These are phyloP conservation scores for Myiagra hebetior DNA, from an alignment of 2,113 vertebrate genomes.

Conservation along the genomic window DNA sequence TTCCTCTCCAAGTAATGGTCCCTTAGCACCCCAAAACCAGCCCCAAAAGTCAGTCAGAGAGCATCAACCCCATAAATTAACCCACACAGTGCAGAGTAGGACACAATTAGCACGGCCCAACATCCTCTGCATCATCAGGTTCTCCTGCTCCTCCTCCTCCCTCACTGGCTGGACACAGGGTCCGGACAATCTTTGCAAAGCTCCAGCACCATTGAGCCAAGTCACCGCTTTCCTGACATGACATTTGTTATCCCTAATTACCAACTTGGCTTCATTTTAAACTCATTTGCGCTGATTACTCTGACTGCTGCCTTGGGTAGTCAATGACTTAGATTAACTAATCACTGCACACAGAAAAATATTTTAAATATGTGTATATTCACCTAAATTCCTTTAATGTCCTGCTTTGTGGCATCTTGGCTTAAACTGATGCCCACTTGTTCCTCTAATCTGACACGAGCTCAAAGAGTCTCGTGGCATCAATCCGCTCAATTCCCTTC, in stretches of 20 bases:
- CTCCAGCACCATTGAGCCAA: not conserved
- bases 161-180: not conserved
- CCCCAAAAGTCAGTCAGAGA: not conserved
- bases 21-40: not conserved
- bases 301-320: conserved; percentile 34
- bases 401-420: conserved; percentile 29
- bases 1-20: not conserved
- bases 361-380: conserved; percentile 17
- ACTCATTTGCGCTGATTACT: conserved; percentile 48
- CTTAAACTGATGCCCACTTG: conserved; percentile 38
- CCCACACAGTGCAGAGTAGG: fast-evolving
- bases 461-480: conserved; percentile 28
- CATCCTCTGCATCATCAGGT: not conserved
- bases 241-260: conserved; percentile 17
- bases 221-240: not conserved
- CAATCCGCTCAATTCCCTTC: conserved; percentile 49
- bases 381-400: conserved; percentile 39
- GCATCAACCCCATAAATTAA: not conserved
- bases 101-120: fast-evolving
- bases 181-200: not conserved
- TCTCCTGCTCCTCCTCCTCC: not conserved
- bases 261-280: conserved; percentile 35
- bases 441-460: conserved; percentile 41
- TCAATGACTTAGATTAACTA: conserved; percentile 65
- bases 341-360: conserved; percentile 8